phyloP scores from a whole-genome alignment of 2,888 invertebrate species.

The Aleiodes testaceus region DNA sequence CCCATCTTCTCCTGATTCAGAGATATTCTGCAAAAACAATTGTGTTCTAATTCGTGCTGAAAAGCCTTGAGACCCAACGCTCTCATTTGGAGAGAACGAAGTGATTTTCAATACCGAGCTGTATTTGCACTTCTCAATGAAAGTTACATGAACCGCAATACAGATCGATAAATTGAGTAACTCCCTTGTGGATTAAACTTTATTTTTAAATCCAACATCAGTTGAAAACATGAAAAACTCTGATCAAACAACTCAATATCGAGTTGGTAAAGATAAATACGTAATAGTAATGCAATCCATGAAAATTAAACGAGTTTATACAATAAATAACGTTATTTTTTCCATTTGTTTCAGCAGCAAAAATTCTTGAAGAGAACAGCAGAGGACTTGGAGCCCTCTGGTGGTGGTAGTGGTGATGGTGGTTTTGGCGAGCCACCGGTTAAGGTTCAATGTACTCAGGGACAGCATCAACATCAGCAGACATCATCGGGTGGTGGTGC shows the following conservation, averaged over 20 bases:
- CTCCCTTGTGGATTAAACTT: neutral
- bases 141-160: conserved; percentile 13
- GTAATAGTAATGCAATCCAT: too few species aligned
- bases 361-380: conserved; percentile 86
- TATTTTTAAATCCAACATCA: too few species aligned
- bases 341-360: conserved; percentile 80
- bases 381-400: conserved; percentile 78
- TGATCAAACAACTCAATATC: too few species aligned
- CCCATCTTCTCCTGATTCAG: too few species aligned
- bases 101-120: too few species aligned
- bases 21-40: too few species aligned
- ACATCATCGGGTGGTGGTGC: conserved; percentile 62
- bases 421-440: conserved; percentile 84
- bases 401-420: conserved; percentile 70
- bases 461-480: conserved; percentile 72
- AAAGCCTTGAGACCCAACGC: too few species aligned
- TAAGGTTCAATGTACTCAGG: conserved; percentile 80
- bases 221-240: too few species aligned
- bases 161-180: conserved; percentile 8
- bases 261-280: too few species aligned
- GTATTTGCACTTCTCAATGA: conserved; percentile 10
- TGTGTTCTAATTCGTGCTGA: too few species aligned
- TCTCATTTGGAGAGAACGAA: too few species aligned
- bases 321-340: conserved; percentile 2
- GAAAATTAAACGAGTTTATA: neutral